Evolutionary conservation across 2,888 invertebrate genomes (phyloP).

Genomic region (Drymonia ruficornis): DNA sequence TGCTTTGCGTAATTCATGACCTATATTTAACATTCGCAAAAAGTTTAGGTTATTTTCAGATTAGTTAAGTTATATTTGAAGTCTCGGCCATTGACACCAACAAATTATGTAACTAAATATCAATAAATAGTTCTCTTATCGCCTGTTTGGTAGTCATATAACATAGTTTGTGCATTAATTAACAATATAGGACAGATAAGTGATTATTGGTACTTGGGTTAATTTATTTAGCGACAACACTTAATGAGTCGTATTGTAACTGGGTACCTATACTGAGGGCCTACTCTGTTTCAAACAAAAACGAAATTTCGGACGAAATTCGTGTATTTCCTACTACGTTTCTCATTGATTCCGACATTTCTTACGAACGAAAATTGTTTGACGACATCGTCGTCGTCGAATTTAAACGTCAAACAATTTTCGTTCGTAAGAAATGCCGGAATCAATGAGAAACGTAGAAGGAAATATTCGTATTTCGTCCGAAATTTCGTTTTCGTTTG

Average conservation of each 20-base stretch:
- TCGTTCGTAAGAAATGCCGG: no score
- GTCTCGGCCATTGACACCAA: background rate
- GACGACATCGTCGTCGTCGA: no score
- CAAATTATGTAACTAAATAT: background rate
- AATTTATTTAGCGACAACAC: conserved; percentile 1
- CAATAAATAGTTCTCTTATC: background rate
- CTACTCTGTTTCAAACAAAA: no score
- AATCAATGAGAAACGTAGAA: no score
- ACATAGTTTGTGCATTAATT: conserved; percentile 23
- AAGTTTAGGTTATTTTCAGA: background rate
- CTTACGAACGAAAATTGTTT: no score
- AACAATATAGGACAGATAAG: conserved; percentile 16
- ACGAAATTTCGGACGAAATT: no score
- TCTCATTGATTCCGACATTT: no score
- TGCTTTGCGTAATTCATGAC: background rate
- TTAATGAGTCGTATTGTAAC: background rate
- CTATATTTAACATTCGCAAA: background rate
- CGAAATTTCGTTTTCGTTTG: no score
- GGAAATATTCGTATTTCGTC: no score
- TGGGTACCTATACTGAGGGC: background rate
- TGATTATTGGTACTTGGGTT: background rate
- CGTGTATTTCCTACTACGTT: no score
- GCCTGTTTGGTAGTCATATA: conserved; percentile 3
- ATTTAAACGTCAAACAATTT: no score
- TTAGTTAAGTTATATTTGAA: background rate